Evolutionary conservation across 2,797 vertebrate genomes (phyloP).

Genomic region (Poecile montanus): DNA sequence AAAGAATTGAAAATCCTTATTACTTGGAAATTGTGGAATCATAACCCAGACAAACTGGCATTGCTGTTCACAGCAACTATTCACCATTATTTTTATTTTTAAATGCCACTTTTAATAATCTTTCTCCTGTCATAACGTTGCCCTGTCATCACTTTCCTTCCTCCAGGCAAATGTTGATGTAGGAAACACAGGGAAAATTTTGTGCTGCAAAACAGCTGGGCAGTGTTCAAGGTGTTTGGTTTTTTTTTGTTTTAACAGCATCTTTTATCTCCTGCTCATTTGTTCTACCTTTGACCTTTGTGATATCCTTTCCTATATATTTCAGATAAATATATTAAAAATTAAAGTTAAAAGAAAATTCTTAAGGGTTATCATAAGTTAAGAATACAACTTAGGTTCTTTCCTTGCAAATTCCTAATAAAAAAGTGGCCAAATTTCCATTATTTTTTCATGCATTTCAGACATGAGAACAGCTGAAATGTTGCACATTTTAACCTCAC

Average conservation of each 20-base stretch:
- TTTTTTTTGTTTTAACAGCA: background rate
- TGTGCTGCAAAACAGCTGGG: conserved; percentile 5
- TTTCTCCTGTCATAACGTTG: background rate
- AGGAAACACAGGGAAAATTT: background rate
- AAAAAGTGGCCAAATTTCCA: background rate
- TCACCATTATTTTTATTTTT: background rate
- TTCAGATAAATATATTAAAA: background rate
- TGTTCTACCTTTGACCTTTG: background rate
- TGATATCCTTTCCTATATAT: background rate
- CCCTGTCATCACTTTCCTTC: conserved; percentile 28
- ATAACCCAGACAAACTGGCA: background rate
- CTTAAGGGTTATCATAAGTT: background rate
- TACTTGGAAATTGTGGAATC: background rate
- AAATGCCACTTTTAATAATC: conserved; percentile 6
- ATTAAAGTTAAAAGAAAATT: background rate
- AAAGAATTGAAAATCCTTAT: background rate
- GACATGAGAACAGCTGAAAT: background rate
- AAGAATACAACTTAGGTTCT: background rate
- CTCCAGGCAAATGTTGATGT: conserved; percentile 23
- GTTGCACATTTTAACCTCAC: background rate
- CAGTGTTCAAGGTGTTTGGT: background rate
- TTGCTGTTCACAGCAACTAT: background rate
- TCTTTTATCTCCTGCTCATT: background rate
- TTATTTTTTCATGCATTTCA: background rate
- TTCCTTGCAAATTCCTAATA: background rate